A percentile compares a stretch with the other conserved stretches of the same genome.
Evolutionary conservation across 64 coral and sea anemone genomes (phyloP).

Genomic region (Orbicella faveolata): DNA sequence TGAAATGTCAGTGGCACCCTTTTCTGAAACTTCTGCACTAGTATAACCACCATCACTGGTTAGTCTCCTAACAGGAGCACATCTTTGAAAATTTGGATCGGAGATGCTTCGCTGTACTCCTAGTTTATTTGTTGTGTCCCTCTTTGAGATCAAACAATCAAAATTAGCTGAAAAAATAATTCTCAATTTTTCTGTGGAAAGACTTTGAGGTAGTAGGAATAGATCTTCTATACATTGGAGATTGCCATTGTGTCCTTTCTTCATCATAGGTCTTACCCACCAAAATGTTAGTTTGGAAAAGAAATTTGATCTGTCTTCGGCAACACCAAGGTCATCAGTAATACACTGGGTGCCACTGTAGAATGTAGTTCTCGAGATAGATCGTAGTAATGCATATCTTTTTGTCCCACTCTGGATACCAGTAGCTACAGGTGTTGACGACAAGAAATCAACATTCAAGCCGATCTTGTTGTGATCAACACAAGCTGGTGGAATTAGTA

Average conservation of each 20-base stretch:
- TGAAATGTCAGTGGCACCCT: background rate
- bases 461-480: background rate
- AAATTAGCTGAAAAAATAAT: background rate
- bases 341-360: constrained; percentile 77
- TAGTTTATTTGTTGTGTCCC: background rate
- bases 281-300: constrained; percentile 86
- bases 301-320: constrained; percentile 68
- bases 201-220: constrained; percentile 71
- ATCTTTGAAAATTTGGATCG: constrained; percentile 18
- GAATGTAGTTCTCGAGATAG: constrained; percentile 61
- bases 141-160: background rate
- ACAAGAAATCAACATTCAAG: constrained; percentile 2
- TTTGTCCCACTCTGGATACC: constrained; percentile 71
- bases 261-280: constrained; percentile 87
- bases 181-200: constrained; percentile 45
- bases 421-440: constrained; percentile 7
- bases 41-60: background rate
- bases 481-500: constrained; percentile 15
- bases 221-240: constrained; percentile 72
- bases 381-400: constrained; percentile 47
- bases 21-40: constrained; percentile 6
- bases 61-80: background rate
- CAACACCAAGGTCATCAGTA: constrained; percentile 70
- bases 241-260: constrained; percentile 73
- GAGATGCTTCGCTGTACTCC: constrained; percentile 6